Conservation (phyloP, 2,888 invertebrate genomes). For the Scelioninae gen. 2 region DNA sequence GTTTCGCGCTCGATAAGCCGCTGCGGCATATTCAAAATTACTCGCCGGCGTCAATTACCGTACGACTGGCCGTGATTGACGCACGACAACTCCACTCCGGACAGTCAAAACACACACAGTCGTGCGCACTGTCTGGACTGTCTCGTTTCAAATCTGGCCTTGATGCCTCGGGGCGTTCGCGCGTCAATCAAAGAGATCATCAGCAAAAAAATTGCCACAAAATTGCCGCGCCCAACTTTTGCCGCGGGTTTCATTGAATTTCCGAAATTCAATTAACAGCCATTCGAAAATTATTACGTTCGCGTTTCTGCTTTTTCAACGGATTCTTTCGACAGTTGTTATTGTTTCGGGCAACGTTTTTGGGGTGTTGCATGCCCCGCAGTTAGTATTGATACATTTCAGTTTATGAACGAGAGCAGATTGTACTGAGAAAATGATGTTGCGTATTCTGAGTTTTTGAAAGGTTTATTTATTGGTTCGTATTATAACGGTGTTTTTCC, state of each 20-base stretch:
- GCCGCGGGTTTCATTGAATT: conserved; percentile 4
- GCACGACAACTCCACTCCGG: conserved; percentile 71
- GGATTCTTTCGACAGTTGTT: too few species aligned
- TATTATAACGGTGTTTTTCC: too few species aligned
- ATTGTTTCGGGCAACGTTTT: too few species aligned
- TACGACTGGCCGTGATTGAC: conserved; percentile 70
- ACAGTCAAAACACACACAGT: conserved; percentile 70
- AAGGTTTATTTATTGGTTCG: too few species aligned
- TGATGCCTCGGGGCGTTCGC: conserved; percentile 61
- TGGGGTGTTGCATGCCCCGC: too few species aligned
- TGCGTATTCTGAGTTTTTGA: too few species aligned
- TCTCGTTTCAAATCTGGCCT: conserved; percentile 66
- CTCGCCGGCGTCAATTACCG: conserved; percentile 67
- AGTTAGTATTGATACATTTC: too few species aligned
- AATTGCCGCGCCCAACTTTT: conserved; percentile 14
- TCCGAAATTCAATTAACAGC: conserved; percentile 25
- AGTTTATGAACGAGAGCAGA: too few species aligned
- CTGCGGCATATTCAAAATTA: conserved; percentile 65
- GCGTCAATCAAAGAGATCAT: conserved; percentile 54
- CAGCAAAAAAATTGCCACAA: conserved; percentile 31
- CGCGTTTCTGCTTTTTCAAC: too few species aligned
- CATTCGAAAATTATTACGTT: conserved; percentile 14
- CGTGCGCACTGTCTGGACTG: conserved; percentile 61
- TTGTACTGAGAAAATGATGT: too few species aligned
- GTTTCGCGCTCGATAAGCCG: conserved; percentile 46